A percentile compares a stretch with the other conserved stretches of the same genome.
Conservation (phyloP, 1,140 invertebrate species). For the Drosophila nannoptera region DNA sequence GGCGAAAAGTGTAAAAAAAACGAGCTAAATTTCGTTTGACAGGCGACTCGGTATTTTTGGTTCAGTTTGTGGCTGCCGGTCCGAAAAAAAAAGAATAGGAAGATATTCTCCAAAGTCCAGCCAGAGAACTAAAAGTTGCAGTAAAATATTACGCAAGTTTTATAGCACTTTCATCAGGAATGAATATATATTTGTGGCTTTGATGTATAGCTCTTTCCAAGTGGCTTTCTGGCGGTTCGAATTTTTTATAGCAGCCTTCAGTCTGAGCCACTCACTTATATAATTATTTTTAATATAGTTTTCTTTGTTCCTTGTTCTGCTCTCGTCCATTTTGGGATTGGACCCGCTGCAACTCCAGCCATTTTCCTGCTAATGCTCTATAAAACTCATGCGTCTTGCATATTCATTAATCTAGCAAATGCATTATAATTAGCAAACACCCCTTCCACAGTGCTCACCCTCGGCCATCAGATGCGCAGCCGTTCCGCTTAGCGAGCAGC, state of each 20-base stretch:
- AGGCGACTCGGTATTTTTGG: slow-evolving; percentile 49
- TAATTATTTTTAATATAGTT: neutral
- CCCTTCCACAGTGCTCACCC: slow-evolving; percentile 24
- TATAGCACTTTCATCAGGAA: slow-evolving; percentile 11
- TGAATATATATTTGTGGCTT: neutral
- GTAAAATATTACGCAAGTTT: slow-evolving; percentile 9
- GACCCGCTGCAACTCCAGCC: slow-evolving; percentile 10
- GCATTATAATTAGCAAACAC: slow-evolving; percentile 73
- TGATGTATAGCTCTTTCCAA: neutral
- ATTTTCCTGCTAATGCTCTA: slow-evolving; percentile 19
- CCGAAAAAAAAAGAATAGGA: too few relatives aligned
- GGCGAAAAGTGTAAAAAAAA: slow-evolving; percentile 49
- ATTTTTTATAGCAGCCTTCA: neutral
- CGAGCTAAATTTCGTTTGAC: slow-evolving; percentile 68
- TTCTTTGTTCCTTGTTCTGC: neutral
- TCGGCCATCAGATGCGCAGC: slow-evolving; percentile 35
- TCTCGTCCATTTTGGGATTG: slow-evolving; percentile 4
- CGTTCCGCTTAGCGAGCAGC: slow-evolving; percentile 54
- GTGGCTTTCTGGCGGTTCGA: neutral
- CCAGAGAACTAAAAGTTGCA: slow-evolving; percentile 16
- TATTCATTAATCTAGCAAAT: slow-evolving; percentile 59
- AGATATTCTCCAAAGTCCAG: slow-evolving; percentile 11
- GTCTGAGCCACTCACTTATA: neutral
- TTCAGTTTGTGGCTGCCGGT: slow-evolving; percentile 5
- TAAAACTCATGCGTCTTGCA: slow-evolving; percentile 20